These are phyloP conservation scores for Eupithecia exiguata DNA, from an alignment of 2,888 invertebrate species.

Conservation along the genomic window DNA sequence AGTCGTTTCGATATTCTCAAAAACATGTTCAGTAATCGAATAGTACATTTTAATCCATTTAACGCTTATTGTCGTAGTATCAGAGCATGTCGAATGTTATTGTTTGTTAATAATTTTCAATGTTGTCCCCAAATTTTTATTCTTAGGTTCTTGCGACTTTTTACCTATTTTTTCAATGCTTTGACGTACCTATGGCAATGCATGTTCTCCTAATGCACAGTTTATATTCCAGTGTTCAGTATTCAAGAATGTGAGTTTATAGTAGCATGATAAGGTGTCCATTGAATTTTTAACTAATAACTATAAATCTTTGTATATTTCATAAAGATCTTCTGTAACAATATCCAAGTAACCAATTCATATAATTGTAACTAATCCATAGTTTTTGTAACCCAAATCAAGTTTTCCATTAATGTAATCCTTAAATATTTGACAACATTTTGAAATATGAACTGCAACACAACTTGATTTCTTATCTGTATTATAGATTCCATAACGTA, in stretches of 20 bases:
- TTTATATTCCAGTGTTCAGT: conserved; percentile 36
- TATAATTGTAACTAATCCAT: conserved; percentile 7
- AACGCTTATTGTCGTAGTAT: conserved; percentile 69
- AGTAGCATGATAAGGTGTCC: conserved; percentile 42
- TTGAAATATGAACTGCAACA: conserved; percentile 18
- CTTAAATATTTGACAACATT: conserved; percentile 13
- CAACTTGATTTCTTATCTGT: not conserved
- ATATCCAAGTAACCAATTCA: conserved; percentile 8
- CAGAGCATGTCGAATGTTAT: conserved; percentile 65
- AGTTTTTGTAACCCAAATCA: conserved; percentile 2
- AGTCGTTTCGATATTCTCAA: conserved; percentile 6
- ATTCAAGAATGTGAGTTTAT: conserved; percentile 38
- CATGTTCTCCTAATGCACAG: conserved; percentile 63
- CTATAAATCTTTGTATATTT: conserved; percentile 8
- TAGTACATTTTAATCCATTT: conserved; percentile 56
- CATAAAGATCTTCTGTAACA: conserved; percentile 10
- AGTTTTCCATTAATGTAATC: not conserved
- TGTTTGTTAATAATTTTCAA: conserved; percentile 38
- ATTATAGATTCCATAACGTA: not conserved
- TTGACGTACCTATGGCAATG: conserved; percentile 65
- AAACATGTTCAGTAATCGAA: conserved; percentile 61
- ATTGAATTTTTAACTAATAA: not conserved
- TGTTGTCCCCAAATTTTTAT: conserved; percentile 35
- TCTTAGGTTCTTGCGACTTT: conserved; percentile 38
- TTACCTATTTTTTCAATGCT: conserved; percentile 56